A percentile compares a stretch with the other conserved stretches of the same genome.
Evolutionary conservation across 2,113 vertebrate species (phyloP).

Genomic region (Notarius quadriscutis): DNA sequence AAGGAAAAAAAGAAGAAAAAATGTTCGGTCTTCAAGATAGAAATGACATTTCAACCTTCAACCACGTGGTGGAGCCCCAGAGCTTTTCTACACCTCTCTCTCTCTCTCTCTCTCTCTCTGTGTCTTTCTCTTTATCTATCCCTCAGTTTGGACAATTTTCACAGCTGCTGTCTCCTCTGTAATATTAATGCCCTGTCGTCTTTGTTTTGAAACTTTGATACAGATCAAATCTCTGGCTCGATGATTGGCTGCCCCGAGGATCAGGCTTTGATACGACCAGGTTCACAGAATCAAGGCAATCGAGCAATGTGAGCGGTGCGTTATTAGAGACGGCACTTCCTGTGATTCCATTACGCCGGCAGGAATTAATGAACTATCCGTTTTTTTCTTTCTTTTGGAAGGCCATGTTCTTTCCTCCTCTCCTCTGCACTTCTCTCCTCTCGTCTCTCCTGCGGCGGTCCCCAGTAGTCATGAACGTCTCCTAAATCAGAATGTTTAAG

Average conservation of each 20-base stretch:
- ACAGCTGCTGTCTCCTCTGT: slow-evolving; percentile 54
- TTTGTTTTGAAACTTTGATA: slow-evolving; percentile 62
- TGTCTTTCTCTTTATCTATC: neutral
- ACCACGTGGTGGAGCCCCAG: slow-evolving; percentile 58
- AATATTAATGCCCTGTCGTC: slow-evolving; percentile 60
- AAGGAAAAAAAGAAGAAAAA: neutral
- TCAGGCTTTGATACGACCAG: slow-evolving; percentile 49
- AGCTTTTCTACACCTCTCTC: slow-evolving; percentile 41
- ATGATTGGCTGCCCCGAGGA: slow-evolving; percentile 52
- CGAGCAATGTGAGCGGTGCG: slow-evolving; percentile 5
- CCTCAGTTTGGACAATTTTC: slow-evolving; percentile 47
- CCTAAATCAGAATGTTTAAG: neutral
- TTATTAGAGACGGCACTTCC: slow-evolving; percentile 49
- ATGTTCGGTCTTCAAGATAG: neutral
- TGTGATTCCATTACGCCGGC: slow-evolving; percentile 34
- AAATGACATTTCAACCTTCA: neutral
- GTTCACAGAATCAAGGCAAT: slow-evolving; percentile 50
- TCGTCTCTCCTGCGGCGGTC: slow-evolving; percentile 18
- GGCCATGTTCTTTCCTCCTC: neutral
- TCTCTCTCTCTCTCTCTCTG: slow-evolving; percentile 12
- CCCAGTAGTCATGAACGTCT: slow-evolving; percentile 23
- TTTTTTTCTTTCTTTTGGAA: neutral
- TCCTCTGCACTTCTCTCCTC: no score
- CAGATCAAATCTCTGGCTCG: slow-evolving; percentile 56
- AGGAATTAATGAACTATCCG: slow-evolving; percentile 44